Evolutionary conservation across 2,113 vertebrate species (phyloP).

Genomic region (Nycticebus coucang): DNA sequence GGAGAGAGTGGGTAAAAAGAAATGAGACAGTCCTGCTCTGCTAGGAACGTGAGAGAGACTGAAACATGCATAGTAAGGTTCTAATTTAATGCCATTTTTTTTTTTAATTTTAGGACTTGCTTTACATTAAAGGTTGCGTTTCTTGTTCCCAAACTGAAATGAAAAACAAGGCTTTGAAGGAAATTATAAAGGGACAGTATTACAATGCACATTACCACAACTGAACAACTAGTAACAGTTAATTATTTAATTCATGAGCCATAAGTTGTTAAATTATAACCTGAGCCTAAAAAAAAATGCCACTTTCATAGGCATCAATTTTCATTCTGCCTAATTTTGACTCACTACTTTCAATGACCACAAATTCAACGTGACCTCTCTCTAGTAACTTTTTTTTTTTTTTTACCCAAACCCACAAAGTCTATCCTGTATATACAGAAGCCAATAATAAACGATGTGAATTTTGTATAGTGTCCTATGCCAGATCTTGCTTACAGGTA

Average conservation of each 20-base stretch:
- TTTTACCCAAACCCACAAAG: background rate
- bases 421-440: background rate
- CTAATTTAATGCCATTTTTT: slow-evolving; percentile 24
- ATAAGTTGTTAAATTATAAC: slow-evolving; percentile 8
- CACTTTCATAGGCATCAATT: background rate
- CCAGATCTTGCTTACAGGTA: background rate
- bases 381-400: background rate
- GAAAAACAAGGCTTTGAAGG: background rate
- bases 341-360: background rate
- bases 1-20: background rate
- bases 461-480: background rate
- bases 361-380: background rate
- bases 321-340: background rate
- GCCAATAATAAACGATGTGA: background rate
- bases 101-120: slow-evolving; percentile 12
- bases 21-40: background rate
- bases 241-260: slow-evolving; percentile 20
- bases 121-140: slow-evolving; percentile 17
- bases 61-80: background rate
- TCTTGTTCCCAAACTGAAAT: slow-evolving; percentile 28
- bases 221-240: slow-evolving; percentile 12
- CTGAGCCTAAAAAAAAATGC: slow-evolving; percentile 15
- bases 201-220: background rate
- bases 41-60: background rate
- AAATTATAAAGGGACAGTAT: slow-evolving; percentile 13